Base-by-base conservation (phyloP, 2,797 vertebrate species). In the Gadopsis marmoratus region DNA sequence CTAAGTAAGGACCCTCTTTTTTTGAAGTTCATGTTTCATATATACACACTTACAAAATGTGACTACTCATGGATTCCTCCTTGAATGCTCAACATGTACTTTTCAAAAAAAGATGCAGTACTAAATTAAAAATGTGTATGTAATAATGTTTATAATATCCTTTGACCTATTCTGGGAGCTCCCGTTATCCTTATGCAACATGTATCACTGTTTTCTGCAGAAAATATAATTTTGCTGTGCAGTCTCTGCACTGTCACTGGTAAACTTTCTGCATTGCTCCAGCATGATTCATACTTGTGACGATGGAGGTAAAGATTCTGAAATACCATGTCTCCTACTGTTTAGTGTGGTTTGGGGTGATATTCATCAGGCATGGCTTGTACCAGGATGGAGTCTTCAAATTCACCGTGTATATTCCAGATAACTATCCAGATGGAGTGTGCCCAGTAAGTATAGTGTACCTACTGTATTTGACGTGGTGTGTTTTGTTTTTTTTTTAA, bases 311-410 rank as follows among this genome's bases (percentile, higher is more conserved):
- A 21, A 69, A 69, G 1, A 21, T 64, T 35, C 9, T 48, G 3
- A 76, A 64, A 37, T 73, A 10, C 4, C 13, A 0, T 68, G 10
- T 86, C 7, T 66, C 43, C 21, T 31, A 5, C 67, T 66, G 71
- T 51, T 37, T 39, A 99, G 98, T 98, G 97, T 99, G 98, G 98
- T 99, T 99, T 91, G 98, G 98, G 39, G 98, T 99, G 70, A 99
- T 99, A 93, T 99, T 99, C 92, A 99, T 99, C 90, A 96, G 98
- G 77, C 96, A 98, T 48, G 98, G 98, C 75, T 95, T 99, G 51
- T 99, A 99, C 93, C 98, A 99, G 90, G 98, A 99, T 56, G 98
- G 98, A 0, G 98, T 99, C 61, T 99, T 99, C 93, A 99, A 99
- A 90, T 99, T 99, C 94, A 99, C 98, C 0, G 97, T 99, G 79